Evolutionary conservation across 2,888 invertebrate species (phyloP).

Genomic region (Campoplex nolae): DNA sequence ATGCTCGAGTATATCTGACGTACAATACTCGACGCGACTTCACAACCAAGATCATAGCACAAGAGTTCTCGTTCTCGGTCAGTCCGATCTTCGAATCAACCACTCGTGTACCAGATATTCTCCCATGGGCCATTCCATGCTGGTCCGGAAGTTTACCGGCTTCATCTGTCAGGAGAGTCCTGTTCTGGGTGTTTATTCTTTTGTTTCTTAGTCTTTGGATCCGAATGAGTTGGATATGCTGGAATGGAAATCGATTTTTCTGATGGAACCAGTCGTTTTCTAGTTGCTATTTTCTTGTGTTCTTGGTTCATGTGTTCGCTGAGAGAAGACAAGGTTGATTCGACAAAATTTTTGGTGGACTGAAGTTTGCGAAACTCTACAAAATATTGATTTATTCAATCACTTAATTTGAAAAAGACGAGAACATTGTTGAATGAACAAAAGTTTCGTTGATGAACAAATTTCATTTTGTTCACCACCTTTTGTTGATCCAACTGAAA

Average conservation of each 20-base stretch:
- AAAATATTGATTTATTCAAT: neutral
- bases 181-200: neutral
- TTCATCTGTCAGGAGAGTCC: neutral
- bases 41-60: slow-evolving; percentile 45
- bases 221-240: neutral
- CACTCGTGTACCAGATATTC: slow-evolving; percentile 28
- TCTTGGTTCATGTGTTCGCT: neutral
- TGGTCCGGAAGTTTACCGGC: neutral
- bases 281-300: neutral
- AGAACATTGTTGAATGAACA: no score
- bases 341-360: no score
- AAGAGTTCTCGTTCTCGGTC: slow-evolving; percentile 27
- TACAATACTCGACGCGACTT: slow-evolving; percentile 45
- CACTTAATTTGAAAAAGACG: no score
- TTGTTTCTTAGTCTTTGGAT: neutral
- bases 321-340: no score
- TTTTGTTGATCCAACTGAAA: no score
- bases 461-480: no score
- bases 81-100: slow-evolving; percentile 57
- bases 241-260: neutral
- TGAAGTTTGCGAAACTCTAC: no score
- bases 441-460: no score
- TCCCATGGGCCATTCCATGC: slow-evolving; percentile 1
- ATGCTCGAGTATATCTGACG: slow-evolving; percentile 47
- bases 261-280: neutral